A percentile compares a stretch with the other conserved stretches of the same genome.
These are phyloP conservation scores for Cheilosia urbana DNA, from an alignment of 2,888 invertebrate species.

Conservation along the genomic window DNA sequence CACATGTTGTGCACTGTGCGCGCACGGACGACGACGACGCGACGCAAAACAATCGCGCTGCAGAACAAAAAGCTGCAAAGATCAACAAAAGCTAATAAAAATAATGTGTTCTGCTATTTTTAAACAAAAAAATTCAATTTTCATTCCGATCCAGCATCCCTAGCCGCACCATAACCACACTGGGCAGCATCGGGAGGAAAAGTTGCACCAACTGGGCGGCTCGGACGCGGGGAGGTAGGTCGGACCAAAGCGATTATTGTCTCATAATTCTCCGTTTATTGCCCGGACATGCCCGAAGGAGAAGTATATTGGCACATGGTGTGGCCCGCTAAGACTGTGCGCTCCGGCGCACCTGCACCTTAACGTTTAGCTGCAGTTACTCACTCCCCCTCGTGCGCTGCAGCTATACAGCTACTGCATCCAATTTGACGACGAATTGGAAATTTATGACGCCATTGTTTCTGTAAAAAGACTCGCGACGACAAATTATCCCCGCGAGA, in stretches of 20 bases:
- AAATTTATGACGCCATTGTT: constrained; percentile 70
- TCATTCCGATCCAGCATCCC: constrained; percentile 38
- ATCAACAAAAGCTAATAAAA: constrained; percentile 69
- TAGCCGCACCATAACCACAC: neutral
- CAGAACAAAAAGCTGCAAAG: constrained; percentile 48
- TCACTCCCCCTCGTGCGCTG: constrained; percentile 16
- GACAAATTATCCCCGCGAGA: constrained; percentile 64
- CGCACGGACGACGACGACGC: neutral
- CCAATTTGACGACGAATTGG: constrained; percentile 67
- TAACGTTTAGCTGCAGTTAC: constrained; percentile 7
- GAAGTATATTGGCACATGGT: constrained; percentile 65
- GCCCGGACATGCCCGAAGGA: constrained; percentile 72
- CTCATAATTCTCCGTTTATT: constrained; percentile 75
- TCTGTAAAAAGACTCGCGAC: constrained; percentile 53
- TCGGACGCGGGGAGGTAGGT: neutral
- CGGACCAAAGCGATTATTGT: constrained; percentile 68
- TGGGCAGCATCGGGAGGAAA: constrained; percentile 25
- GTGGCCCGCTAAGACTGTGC: constrained; percentile 36
- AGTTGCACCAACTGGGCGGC: constrained; percentile 24
- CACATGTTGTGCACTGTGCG: constrained; percentile 21
- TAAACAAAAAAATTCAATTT: constrained; percentile 66
- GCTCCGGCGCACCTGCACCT: constrained; percentile 15
- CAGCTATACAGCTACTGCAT: constrained; percentile 12
- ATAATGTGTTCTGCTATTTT: constrained; percentile 69
- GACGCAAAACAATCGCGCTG: constrained; percentile 11